Base-by-base conservation (phyloP, 2,888 invertebrate genomes). In the Drosophila seclusa region DNA sequence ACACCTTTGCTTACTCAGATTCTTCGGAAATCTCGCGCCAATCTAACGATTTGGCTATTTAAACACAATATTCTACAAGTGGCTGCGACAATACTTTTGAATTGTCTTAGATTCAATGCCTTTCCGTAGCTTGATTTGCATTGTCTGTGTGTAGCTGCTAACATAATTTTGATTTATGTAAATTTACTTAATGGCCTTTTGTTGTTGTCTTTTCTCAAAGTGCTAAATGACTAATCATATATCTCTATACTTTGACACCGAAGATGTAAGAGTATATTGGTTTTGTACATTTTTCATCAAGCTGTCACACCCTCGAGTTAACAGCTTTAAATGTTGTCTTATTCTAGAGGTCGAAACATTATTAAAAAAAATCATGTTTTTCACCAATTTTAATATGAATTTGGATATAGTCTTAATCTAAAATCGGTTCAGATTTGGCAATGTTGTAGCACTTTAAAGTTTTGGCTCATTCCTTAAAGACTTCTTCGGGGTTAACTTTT, bases 171-270 rank as follows among this genome's bases (percentile, higher is more conserved):
- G 87, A 86, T 78, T 83, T 88, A 86, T 86, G 83, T 81, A 83
- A 88, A 86, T 78, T 86, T 70, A 66, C 80, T 73, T 88, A 86
- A 83, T 78, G 78, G 87, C 68, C 83, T 88, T 87, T 86, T 86
- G 77, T 88, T 83, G 82, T 87, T 85, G 83, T 31, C 68, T 79
- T 80, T 73, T 82, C 80, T 80, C 71, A 54, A 59, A 76, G 57
- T 71, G 83, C 81, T 83, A 88, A 88, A 80, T 78, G 78, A 58
- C 66, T 66, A 63, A 70, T 65, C 80, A 75, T 73, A 83, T 71
- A 64, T 24, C 24, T 45, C 45, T 16, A 45, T 45, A 45, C 16
- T 45, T 24, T 24, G 45, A 24, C 24, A 45, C 24, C 45, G 2
- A 45, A 8, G 45, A 45, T 45, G 8, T 24, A 45, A 16, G 45